Evolutionary conservation across 2,888 invertebrate genomes (phyloP), one percentile per base, ranked within the genome.

Genomic region (Eupsilia transversa): DNA sequence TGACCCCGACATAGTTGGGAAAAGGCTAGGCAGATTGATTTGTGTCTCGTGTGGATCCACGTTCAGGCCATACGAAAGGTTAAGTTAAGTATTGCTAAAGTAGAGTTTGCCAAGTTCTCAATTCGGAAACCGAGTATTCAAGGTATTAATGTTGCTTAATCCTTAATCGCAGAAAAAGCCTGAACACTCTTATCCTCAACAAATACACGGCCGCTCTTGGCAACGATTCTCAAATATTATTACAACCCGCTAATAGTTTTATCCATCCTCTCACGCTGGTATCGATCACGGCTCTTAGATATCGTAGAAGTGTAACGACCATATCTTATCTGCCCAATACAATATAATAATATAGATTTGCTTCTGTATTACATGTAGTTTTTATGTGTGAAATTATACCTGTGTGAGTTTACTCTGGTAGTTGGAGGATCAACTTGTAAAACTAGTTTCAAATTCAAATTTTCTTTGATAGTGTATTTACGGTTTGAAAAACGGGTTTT

Each of bases 211-310:
- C 27, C 61, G 27, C 41, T 54, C 43, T 27, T 60, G 59, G 64
- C 61, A 79, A 65, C 74, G 59, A 23, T 74, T 64, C 78, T 59
- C 78, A 82, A 64, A 79, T 65, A 82, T 72, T 72, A 65, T 83
- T 57, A 75, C 27, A 59, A 38, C n/a, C 46, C 30, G 12, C 59
- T 76, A 82, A 85, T 74, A 77, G 82, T 74, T 77, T 83, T 77
- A 83, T 83, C 85, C 73, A 23, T 69, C 70, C 71, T 81, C 71
- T 72, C 81, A 49, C 49, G 46, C 9, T 35, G 41, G 59, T 82
- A 82, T 82, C 85, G 77, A 82, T 84, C 82, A 77, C 57, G 38
- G 61, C 85, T 69, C 77, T 84, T 63, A 72, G 61, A 72, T 84
- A 83, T 77, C 73, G 57, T 65, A 74, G n/a, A 69, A 82, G 68